A percentile compares a stretch with the other conserved stretches of the same genome.
Evolutionary conservation across 2,888 invertebrate genomes (phyloP).

Genomic region (Epirrita christyi): DNA sequence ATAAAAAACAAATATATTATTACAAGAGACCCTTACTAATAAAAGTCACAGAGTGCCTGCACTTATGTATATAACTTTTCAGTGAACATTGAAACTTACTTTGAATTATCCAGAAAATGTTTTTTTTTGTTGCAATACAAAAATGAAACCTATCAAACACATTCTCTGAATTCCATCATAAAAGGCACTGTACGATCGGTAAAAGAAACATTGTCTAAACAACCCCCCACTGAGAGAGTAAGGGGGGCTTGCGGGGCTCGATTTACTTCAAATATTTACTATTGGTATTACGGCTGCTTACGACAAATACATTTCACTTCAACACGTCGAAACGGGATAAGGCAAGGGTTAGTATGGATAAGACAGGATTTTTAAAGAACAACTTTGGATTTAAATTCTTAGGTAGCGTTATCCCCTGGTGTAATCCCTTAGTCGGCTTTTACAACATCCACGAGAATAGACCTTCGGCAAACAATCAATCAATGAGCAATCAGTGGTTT

Average conservation of each 20-base stretch:
- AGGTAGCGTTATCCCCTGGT: too few relatives aligned
- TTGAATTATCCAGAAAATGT: too few relatives aligned
- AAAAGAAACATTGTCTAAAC: slow-evolving; percentile 42
- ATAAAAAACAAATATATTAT: too few relatives aligned
- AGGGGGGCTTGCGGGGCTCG: slow-evolving; percentile 33
- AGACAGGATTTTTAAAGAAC: background rate
- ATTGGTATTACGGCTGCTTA: slow-evolving; percentile 48
- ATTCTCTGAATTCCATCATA: slow-evolving; percentile 28
- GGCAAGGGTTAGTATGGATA: slow-evolving; percentile 27
- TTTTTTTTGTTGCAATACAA: slow-evolving; percentile 6
- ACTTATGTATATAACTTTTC: too few relatives aligned
- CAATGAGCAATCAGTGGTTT: too few relatives aligned
- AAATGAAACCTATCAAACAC: slow-evolving; percentile 15
- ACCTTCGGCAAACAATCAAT: too few relatives aligned
- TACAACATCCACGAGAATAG: too few relatives aligned
- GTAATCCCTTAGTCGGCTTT: too few relatives aligned
- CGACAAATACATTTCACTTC: slow-evolving; percentile 47
- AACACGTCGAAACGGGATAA: slow-evolving; percentile 33
- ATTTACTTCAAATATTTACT: slow-evolving; percentile 51
- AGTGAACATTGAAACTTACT: too few relatives aligned
- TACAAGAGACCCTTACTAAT: too few relatives aligned
- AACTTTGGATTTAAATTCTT: too few relatives aligned
- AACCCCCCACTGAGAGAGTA: slow-evolving; percentile 13
- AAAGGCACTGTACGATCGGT: slow-evolving; percentile 16
- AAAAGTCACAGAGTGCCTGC: too few relatives aligned